Percentiles rank a stretch among this genome's conserved stretches.
Evolutionary conservation across 2,888 invertebrate species (phyloP).

Genomic region (Ceratothoa steindachneri): DNA sequence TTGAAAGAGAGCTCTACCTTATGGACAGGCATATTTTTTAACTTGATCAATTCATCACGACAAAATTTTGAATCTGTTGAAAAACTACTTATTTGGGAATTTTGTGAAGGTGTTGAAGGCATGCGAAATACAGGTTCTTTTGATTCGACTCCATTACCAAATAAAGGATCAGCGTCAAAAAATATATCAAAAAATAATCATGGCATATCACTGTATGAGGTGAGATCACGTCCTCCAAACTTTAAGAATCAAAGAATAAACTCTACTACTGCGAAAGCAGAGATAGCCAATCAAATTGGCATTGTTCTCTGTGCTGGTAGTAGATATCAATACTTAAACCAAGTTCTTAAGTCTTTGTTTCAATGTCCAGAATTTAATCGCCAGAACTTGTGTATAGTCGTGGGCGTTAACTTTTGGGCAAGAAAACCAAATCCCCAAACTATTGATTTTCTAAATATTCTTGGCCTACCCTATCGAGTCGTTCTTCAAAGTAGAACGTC

Average conservation of each 20-base stretch:
- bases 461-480: constrained; percentile 18
- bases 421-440: constrained; percentile 11
- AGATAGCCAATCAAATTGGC: constrained; percentile 2
- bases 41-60: not conserved
- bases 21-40: not conserved
- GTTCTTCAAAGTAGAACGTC: not conserved
- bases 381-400: constrained; percentile 15
- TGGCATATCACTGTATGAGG: not conserved
- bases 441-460: constrained; percentile 16
- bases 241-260: not conserved
- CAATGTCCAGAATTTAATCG: not conserved
- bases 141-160: too few species aligned
- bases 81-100: not conserved
- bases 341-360: constrained; percentile 20
- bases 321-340: constrained; percentile 27
- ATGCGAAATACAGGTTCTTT: not conserved
- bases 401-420: constrained; percentile 15
- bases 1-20: constrained; percentile 2
- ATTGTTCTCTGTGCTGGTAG: constrained; percentile 34
- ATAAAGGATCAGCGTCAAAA: too few species aligned
- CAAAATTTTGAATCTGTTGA: not conserved
- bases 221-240: too few species aligned
- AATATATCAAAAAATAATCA: too few species aligned
- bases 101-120: not conserved
- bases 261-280: not conserved